A percentile compares a stretch with the other conserved stretches of the same genome.
phyloP scores from a whole-genome alignment of 2,113 vertebrate genomes.

The Pomatorhinus ruficollis region DNA sequence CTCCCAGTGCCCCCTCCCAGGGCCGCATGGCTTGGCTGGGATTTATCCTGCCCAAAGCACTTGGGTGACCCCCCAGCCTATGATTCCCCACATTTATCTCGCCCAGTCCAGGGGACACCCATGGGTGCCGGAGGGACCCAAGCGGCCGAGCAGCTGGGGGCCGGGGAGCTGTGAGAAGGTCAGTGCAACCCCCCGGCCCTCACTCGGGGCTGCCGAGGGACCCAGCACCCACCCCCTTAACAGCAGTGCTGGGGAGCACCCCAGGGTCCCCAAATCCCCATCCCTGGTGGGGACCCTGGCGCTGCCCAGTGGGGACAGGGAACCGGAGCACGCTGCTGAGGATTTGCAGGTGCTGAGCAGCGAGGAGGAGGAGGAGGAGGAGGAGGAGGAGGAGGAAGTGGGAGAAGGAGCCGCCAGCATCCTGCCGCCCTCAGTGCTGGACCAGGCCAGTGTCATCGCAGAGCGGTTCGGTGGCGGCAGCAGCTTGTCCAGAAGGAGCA shows the following conservation, averaged over 20 bases:
- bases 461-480: slow-evolving; percentile 75
- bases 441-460: slow-evolving; percentile 84
- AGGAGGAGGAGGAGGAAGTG: slow-evolving; percentile 72
- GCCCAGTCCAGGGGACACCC: background rate
- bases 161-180: slow-evolving; percentile 74
- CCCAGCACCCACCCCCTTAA: background rate
- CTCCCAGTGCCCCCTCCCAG: background rate
- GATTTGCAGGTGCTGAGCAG: slow-evolving; percentile 81
- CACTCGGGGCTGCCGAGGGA: background rate
- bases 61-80: accelerated
- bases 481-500: slow-evolving; percentile 82
- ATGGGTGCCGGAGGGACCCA: background rate
- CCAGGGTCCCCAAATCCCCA: background rate
- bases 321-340: slow-evolving; percentile 53
- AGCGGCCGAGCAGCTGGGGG: slow-evolving; percentile 46
- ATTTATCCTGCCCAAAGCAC: accelerated
- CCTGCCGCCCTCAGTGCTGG: slow-evolving; percentile 84
- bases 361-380: slow-evolving; percentile 84
- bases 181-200: background rate
- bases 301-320: background rate
- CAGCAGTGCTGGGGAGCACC: background rate
- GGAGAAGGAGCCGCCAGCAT: slow-evolving; percentile 67
- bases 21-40: background rate
- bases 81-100: background rate
- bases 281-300: background rate